Percentiles rank a stretch among this genome's conserved stretches.
Evolutionary conservation across 2,888 invertebrate genomes (phyloP).

Genomic region (Adineta ricciae): DNA sequence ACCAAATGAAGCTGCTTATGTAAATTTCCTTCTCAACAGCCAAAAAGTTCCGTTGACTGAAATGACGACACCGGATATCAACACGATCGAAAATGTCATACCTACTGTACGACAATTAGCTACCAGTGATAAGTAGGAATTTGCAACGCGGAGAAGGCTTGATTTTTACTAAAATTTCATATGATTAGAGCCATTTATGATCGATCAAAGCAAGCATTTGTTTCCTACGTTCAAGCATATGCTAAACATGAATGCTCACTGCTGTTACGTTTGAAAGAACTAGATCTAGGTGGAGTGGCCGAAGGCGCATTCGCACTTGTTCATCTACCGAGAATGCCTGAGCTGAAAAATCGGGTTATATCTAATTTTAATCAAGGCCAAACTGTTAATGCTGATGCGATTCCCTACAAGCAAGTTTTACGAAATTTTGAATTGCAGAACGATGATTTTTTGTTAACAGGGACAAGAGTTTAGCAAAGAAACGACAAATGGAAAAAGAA

Average conservation of each 20-base stretch:
- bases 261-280: conserved; percentile 31
- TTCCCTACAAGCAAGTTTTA: background rate
- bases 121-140: background rate
- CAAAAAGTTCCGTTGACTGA: conserved; percentile 61
- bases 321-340: conserved; percentile 31
- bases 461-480: background rate
- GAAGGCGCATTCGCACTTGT: conserved; percentile 29
- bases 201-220: conserved; percentile 79
- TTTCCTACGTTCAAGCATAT: conserved; percentile 84
- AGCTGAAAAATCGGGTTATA: conserved; percentile 9
- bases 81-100: background rate
- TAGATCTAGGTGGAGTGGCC: conserved; percentile 22
- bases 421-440: too few species aligned
- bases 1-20: conserved; percentile 75
- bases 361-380: background rate
- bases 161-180: background rate
- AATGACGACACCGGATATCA: background rate
- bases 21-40: conserved; percentile 76
- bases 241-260: conserved; percentile 62
- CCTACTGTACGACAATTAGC: background rate
- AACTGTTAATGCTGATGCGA: background rate
- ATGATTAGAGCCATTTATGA: conserved; percentile 62
- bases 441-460: background rate
- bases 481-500: background rate
- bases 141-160: background rate